A percentile compares a stretch with the other conserved stretches of the same genome.
Conservation (phyloP, 2,113 vertebrate genomes). For the Lycocorax pyrrhopterus region DNA sequence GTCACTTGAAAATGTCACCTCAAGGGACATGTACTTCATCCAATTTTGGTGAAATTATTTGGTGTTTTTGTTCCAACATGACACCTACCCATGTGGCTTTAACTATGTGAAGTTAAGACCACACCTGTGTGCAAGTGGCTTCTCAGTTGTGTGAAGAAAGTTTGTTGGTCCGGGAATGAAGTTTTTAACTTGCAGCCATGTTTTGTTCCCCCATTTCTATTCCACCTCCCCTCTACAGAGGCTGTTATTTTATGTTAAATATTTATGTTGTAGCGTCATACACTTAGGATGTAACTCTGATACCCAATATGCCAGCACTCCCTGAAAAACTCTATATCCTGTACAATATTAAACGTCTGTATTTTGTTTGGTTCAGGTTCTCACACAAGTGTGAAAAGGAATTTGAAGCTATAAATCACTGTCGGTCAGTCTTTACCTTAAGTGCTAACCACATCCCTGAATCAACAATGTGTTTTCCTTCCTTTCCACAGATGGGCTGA, state of each 20-base stretch:
- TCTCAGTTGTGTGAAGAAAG: background rate
- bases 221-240: background rate
- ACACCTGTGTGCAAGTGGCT: background rate
- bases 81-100: background rate
- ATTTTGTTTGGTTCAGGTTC: conserved; percentile 66
- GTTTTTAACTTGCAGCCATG: background rate
- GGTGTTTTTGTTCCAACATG: background rate
- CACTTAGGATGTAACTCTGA: conserved; percentile 25
- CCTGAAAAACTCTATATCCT: conserved; percentile 54
- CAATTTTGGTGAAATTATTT: background rate
- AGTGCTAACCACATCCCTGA: conserved; percentile 68
- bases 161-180: background rate
- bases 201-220: background rate
- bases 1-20: background rate
- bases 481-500: conserved; percentile 48
- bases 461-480: conserved; percentile 65
- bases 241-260: conserved; percentile 22
- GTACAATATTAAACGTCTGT: conserved; percentile 54
- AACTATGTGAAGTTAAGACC: background rate
- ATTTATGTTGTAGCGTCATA: background rate
- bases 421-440: conserved; percentile 48
- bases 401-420: conserved; percentile 66
- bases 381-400: conserved; percentile 63
- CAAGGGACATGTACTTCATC: background rate
- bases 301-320: conserved; percentile 10